Evolutionary conservation across 2,888 invertebrate genomes (phyloP), one percentile per base, ranked within the genome.

Genomic region (Ochlodes sylvanus): DNA sequence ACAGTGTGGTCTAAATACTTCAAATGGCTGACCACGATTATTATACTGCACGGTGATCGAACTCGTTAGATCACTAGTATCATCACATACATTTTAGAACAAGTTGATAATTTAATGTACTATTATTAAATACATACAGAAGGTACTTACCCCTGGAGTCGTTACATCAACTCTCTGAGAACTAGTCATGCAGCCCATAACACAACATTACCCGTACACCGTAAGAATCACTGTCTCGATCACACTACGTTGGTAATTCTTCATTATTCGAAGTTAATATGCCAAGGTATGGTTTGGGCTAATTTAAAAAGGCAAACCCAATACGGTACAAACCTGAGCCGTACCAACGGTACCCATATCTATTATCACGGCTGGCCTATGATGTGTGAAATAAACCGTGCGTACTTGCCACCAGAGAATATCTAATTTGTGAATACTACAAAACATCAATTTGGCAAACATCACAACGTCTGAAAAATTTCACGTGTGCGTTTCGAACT

Each of bases 161-260:
- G 80, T 77, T 42, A 76, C 81, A 41, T 79, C 76, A 50, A 81
- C 75, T 71, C 82, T 82, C 58, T 81, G 82, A 27, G 87, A 78
- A 74, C 91, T 89, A 68, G 83, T 79, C 76, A 86, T 79, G 72
- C 92, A 91, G 72, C 92, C 92, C 92, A 92, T 92, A 68, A 75
- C 87, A 71, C 58, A 62, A 42, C 57, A 60, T 14, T 38, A 12
- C 10, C 1, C 34, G 38, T 2, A 38, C 66, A 27, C 70, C 63
- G 63, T 61, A 64, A 34, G 44, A 27, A 34, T 27, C 34, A 65
- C 17, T 38, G 17, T 5, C 15, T 56, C n/a, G 1, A 19, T 5
- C 27, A 52, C 44, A 47, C 47, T 56, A 41, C 17, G 12, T 17
- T 34, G 5, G 10, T 19, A 41, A 19, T 5, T 17, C 55, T 17